Base-by-base conservation (phyloP, 2,888 invertebrate genomes). In the Andrena dorsata region DNA sequence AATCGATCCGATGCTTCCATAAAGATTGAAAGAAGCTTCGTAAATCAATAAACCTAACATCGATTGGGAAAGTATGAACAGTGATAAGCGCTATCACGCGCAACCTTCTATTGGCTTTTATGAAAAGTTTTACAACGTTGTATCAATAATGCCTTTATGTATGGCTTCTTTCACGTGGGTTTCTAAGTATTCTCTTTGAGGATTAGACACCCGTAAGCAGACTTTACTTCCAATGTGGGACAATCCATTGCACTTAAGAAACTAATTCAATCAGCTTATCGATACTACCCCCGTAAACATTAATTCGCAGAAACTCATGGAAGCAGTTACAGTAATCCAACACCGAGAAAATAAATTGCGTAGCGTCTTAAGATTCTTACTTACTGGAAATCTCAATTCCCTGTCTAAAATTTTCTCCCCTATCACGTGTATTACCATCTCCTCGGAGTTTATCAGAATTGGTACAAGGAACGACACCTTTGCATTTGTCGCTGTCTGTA, bases 361-460 rank as follows among this genome's bases (percentile, higher is more conserved):
- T 13, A 3, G 41, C 13, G 3, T 41, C 13, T 1, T 41, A 41
- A 0, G 41, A 41, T 41, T 28, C 2, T 78, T 79, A 94, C 92
- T 94, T 92, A 95, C 95, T 68, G 94, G 93, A 88, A 95, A 94
- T 90, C 95, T 94, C 75, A 94, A 90, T 90, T 95, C 95, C 72
- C 94, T 93, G 2, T 94, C 93, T 61, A 96, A 92, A 71, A 94
- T 90, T 69, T 93, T 91, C 13, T 93, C 90, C 30, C 95, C 96
- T 23, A 96, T 94, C 0, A 95, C 95, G 90, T 96, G 95, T 28
- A 96, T 94, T 51, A 94, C 94, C 1, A 95, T 96, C 90, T 96
- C 96, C 90, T 95, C 94, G 0, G 95, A 94, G 8, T 95, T 94
- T 20, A 93, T 91, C 70, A 95, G 92, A 28, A 96, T 94, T 49